phyloP scores from a whole-genome alignment of 2,113 vertebrate species.

The Bos javanicus region DNA sequence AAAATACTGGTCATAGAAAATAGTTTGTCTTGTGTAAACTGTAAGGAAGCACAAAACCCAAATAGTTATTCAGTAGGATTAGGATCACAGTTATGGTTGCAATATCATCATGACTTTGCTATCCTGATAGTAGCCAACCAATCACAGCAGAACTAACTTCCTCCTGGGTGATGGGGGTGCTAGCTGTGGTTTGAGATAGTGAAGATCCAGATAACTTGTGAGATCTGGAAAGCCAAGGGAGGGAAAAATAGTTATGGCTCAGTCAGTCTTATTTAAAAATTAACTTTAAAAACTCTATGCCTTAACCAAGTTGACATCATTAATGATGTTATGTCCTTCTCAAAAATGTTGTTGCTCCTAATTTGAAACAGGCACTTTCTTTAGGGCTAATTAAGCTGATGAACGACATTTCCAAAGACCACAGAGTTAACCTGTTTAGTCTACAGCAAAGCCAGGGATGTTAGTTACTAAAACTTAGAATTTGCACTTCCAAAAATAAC shows the following conservation, averaged over 20 bases:
- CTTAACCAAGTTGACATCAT: constrained; percentile 67
- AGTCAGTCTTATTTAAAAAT: neutral
- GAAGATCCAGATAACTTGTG: neutral
- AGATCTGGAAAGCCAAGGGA: neutral
- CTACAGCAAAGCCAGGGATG: neutral
- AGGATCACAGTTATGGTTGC: neutral
- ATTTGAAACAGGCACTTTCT: constrained; percentile 77
- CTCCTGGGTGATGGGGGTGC: neutral
- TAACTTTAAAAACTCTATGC: constrained; percentile 55
- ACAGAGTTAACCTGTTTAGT: constrained; percentile 52
- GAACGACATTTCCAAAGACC: constrained; percentile 63
- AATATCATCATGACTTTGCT: fast-evolving
- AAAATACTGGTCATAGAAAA: neutral
- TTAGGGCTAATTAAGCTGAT: constrained; percentile 80
- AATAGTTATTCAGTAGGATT: neutral
- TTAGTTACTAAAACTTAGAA: constrained; percentile 36
- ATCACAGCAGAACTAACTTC: neutral
- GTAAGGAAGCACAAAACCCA: neutral
- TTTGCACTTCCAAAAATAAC: constrained; percentile 59
- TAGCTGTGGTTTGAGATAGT: neutral
- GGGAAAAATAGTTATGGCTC: neutral
- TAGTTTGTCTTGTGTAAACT: neutral
- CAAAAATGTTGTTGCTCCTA: constrained; percentile 67
- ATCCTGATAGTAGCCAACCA: neutral
- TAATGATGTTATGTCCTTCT: constrained; percentile 69